Evolutionary conservation across 2,797 vertebrate genomes (phyloP).

Genomic region (Danionella dracula): DNA sequence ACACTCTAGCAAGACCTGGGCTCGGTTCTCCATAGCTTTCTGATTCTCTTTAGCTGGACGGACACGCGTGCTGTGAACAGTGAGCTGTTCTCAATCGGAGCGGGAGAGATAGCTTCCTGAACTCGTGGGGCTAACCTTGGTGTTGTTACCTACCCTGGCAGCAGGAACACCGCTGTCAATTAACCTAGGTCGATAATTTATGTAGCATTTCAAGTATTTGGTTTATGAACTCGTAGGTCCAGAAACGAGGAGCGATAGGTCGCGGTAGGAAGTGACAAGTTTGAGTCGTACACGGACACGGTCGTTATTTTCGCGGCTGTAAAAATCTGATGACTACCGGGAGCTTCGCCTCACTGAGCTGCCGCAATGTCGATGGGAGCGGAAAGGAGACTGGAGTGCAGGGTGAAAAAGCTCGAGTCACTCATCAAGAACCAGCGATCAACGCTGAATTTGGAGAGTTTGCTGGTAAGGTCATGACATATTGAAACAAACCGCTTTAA

Average conservation of each 20-base stretch:
- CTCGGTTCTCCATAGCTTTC: too few species aligned
- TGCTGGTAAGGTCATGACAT: conserved; percentile 64
- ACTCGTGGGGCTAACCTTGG: not conserved
- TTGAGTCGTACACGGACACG: not conserved
- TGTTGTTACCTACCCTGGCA: too few species aligned
- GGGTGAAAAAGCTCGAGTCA: conserved; percentile 62
- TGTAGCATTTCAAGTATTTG: not conserved
- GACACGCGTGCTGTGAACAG: too few species aligned
- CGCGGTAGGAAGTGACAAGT: conserved; percentile 1
- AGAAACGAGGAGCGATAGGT: not conserved
- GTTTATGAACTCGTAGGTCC: not conserved
- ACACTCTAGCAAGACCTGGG: too few species aligned
- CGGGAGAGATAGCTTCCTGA: not conserved
- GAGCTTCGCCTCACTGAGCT: conserved; percentile 24
- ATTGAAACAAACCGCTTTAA: not conserved
- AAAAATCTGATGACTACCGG: conserved; percentile 12
- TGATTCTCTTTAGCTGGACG: too few species aligned
- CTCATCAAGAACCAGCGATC: conserved; percentile 65
- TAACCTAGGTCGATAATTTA: not conserved
- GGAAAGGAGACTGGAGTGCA: conserved; percentile 64
- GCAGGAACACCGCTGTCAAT: not conserved
- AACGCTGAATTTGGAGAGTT: conserved; percentile 64
- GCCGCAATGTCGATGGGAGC: conserved; percentile 63
- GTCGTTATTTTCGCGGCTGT: conserved; percentile 34
- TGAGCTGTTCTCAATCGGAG: not conserved